Conservation (phyloP, 2,797 vertebrate species). For the Channa striata region DNA sequence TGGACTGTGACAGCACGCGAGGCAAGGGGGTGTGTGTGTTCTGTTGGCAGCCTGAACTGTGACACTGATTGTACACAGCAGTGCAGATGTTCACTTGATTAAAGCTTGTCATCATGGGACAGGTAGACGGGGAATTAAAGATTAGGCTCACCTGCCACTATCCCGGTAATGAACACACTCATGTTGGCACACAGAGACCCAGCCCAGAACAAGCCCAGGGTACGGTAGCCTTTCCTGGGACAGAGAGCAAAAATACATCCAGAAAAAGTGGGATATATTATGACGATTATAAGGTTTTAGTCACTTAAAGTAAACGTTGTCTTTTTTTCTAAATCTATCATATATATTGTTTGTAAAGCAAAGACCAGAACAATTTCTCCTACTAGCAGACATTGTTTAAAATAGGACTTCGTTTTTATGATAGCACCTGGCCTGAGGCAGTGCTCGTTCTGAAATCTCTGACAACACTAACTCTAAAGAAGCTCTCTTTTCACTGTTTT, state of each 20-base stretch:
- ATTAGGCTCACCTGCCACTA: constrained; percentile 87
- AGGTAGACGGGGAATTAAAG: constrained; percentile 21
- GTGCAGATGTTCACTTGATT: constrained; percentile 76
- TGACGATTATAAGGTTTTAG: background rate
- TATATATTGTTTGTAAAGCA: background rate
- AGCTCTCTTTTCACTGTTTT: constrained; percentile 1
- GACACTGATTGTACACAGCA: constrained; percentile 63
- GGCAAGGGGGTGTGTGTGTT: constrained; percentile 27
- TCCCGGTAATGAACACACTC: constrained; percentile 90
- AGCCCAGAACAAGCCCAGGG: constrained; percentile 91
- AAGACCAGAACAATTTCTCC: constrained; percentile 2
- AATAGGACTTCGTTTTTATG: constrained; percentile 38
- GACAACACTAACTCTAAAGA: constrained; percentile 21
- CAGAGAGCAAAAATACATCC: background rate
- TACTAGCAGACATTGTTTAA: constrained; percentile 32
- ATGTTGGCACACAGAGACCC: constrained; percentile 91
- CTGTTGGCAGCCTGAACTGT: constrained; percentile 60
- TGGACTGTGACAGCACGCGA: constrained; percentile 30
- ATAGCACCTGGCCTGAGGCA: constrained; percentile 27
- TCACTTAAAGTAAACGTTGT: background rate
- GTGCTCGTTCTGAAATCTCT: constrained; percentile 41
- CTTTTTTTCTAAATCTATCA: constrained; percentile 1
- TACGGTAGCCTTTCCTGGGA: constrained; percentile 89
- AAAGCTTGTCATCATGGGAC: constrained; percentile 58
- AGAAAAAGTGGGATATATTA: background rate